Conservation (phyloP, 2,797 vertebrate genomes). For the Sebastes oblongus region DNA sequence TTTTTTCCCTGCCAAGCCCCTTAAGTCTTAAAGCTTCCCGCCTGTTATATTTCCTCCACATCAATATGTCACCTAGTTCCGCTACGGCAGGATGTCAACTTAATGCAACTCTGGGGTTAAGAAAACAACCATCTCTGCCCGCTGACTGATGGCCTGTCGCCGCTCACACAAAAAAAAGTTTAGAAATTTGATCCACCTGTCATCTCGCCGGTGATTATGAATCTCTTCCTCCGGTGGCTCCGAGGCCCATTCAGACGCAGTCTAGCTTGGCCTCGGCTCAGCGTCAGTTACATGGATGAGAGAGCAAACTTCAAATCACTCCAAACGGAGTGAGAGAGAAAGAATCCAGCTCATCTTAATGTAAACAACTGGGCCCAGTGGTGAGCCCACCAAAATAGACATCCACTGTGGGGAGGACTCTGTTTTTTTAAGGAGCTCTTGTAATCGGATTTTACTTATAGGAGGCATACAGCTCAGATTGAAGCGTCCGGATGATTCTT, state of each 20-base stretch:
- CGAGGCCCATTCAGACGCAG: conserved; percentile 71
- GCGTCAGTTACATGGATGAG: conserved; percentile 74
- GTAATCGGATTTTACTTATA: conserved; percentile 49
- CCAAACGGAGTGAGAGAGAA: conserved; percentile 28
- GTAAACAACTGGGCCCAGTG: conserved; percentile 63
- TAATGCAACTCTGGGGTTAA: conserved; percentile 81
- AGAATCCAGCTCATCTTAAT: conserved; percentile 68
- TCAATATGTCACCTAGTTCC: conserved; percentile 81
- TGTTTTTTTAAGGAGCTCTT: conserved; percentile 11
- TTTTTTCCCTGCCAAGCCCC: conserved; percentile 37
- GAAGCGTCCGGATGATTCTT: conserved; percentile 2
- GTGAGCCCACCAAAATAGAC: conserved; percentile 60
- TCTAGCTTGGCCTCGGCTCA: conserved; percentile 66
- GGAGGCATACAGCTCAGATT: conserved; percentile 34
- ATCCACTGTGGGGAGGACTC: not conserved
- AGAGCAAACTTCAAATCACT: conserved; percentile 66
- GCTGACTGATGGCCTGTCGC: conserved; percentile 79
- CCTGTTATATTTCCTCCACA: conserved; percentile 77
- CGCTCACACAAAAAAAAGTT: conserved; percentile 78
- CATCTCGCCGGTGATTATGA: conserved; percentile 78
- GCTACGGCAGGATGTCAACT: conserved; percentile 77
- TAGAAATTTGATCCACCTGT: conserved; percentile 84
- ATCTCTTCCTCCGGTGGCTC: conserved; percentile 73
- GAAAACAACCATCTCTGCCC: conserved; percentile 75
- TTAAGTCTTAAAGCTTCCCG: conserved; percentile 71